Evolutionary conservation across 2,888 invertebrate species (phyloP).

Genomic region (Pristionchus fissidentatus): DNA sequence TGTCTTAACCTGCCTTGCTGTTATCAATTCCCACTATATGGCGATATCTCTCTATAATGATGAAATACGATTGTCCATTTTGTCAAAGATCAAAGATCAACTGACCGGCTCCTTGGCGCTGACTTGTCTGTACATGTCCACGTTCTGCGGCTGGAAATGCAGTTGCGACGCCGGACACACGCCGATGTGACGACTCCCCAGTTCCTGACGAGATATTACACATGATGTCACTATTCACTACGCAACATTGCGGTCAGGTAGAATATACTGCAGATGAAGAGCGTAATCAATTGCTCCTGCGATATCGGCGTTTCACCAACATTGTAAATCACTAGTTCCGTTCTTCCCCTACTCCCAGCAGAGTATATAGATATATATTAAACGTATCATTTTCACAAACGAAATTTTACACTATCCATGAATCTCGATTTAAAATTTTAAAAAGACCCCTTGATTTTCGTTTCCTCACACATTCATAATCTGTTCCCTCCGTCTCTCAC

Average conservation of each 20-base stretch:
- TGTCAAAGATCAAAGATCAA: not conserved
- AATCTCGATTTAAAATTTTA: too few relatives aligned
- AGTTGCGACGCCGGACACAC: constrained; percentile 24
- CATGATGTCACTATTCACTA: too few relatives aligned
- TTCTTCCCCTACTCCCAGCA: too few relatives aligned
- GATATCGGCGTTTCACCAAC: too few relatives aligned
- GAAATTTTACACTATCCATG: too few relatives aligned
- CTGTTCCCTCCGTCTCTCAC: not conserved
- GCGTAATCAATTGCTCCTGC: too few relatives aligned
- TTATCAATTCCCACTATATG: not conserved
- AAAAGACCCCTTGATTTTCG: not conserved
- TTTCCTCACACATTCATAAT: not conserved
- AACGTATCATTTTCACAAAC: too few relatives aligned
- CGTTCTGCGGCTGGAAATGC: constrained; percentile 39
- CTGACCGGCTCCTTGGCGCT: not conserved
- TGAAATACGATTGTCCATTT: not conserved
- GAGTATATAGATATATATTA: too few relatives aligned
- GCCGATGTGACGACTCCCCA: not conserved
- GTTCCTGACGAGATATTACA: constrained; percentile 6
- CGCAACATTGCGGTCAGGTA: too few relatives aligned
- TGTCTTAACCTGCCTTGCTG: not conserved
- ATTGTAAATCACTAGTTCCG: too few relatives aligned
- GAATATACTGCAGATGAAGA: too few relatives aligned
- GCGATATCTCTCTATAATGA: not conserved
- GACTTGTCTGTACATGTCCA: not conserved